Conservation (phyloP, 2,888 invertebrate species). For the Epirrita christyi region DNA sequence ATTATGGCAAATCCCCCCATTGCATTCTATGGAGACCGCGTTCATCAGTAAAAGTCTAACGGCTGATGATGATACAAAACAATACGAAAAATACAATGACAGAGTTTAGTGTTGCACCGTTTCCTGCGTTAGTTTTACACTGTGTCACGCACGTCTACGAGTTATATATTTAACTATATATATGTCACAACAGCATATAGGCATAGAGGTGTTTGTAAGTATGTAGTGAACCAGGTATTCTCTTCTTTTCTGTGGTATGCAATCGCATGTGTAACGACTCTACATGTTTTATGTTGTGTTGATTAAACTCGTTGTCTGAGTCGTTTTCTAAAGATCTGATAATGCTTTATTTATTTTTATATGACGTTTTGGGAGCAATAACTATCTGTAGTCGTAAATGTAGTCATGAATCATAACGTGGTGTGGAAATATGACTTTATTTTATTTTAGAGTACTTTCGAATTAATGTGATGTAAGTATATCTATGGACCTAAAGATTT, state of each 20-base stretch:
- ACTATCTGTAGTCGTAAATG: conserved; percentile 26
- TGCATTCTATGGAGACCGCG: no score
- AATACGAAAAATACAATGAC: no score
- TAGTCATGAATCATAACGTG: conserved; percentile 17
- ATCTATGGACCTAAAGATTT: no score
- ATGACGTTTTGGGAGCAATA: conserved; percentile 32
- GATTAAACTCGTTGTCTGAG: conserved; percentile 33
- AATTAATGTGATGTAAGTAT: neutral
- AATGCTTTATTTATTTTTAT: conserved; percentile 33
- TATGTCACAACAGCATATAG: no score
- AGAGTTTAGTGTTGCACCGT: no score
- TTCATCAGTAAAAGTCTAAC: no score
- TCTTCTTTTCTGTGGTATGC: conserved; percentile 36
- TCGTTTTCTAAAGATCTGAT: conserved; percentile 32
- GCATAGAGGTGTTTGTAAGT: no score
- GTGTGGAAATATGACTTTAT: conserved; percentile 18
- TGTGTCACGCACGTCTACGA: no score
- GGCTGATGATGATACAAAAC: no score
- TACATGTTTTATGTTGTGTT: conserved; percentile 38
- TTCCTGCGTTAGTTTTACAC: no score
- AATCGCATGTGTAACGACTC: conserved; percentile 35
- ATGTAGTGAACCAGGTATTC: conserved; percentile 14
- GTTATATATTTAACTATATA: no score
- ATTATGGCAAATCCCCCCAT: no score
- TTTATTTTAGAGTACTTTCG: conserved; percentile 10